Evolutionary conservation across 2,113 vertebrate genomes (phyloP), one percentile per base, ranked within the genome.

Genomic region (Natator depressus): DNA sequence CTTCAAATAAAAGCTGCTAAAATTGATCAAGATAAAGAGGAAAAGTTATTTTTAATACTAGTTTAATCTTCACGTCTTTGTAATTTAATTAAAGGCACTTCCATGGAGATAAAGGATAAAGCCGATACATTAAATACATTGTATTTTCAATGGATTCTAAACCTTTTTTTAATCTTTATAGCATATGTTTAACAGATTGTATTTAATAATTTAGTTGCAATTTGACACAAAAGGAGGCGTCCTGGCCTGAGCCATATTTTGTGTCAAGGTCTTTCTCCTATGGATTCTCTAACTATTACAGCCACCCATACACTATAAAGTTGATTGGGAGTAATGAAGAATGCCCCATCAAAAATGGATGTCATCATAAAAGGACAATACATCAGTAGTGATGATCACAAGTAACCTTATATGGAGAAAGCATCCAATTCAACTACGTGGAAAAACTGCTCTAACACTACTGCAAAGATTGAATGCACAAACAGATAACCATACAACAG

Each of bases 331-430:
- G 82, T 38, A 94, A 62, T 91, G 87, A 84, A 96, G 69, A 82
- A 5, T 76, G 86, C 92, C 24, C 55, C 78, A 91, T 42, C 83
- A 46, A 85, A 92, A 78, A 75, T 29, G 57, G 83, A 22, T 79
- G 54, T 13, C 83, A 47, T 59, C 91, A 50, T 29, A 62, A 96
- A 91, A 88, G 35, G 55, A 14, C 88, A 59, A 93, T 54, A 79
- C 76, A 90, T 93, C 82, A 59, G 46, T 46, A 94, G 51, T 75
- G 20, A 10, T 76, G 84, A 89, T 90, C 49, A 92, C 84, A 88
- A 89, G 83, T 81, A 91, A 1, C 96, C 97, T 94, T 97, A 96
- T 97, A 96, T 89, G 95, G 97, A 88, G 51, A 96, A 59, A 95
- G 85, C 85, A 92, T 93, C 87, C 72, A 78, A 91, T 91, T 96